These are phyloP conservation scores for Phalacrocorax aristotelis DNA, from an alignment of 2,113 vertebrate species.

Conservation along the genomic window DNA sequence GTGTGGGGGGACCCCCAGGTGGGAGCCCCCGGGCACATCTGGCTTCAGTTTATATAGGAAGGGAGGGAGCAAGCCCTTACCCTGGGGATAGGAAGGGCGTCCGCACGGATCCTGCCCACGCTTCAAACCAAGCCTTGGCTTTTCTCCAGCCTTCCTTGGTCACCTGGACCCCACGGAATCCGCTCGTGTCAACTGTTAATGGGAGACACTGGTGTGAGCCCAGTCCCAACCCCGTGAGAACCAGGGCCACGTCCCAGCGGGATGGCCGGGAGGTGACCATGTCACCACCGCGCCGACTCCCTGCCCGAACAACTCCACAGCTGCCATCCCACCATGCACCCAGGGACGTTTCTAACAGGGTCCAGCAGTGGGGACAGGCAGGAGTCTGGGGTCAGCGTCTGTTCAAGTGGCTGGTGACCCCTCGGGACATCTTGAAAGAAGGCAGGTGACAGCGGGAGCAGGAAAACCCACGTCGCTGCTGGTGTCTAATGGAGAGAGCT, in stretches of 20 bases:
- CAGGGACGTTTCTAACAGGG: not conserved
- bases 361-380: not conserved
- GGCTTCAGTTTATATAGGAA: not conserved
- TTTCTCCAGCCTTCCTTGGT: not conserved
- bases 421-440: not conserved
- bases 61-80: not conserved
- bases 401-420: not conserved
- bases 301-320: fast-evolving
- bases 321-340: fast-evolving
- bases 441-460: not conserved
- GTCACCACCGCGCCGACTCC: not conserved
- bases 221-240: not conserved
- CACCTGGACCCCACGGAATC: fast-evolving
- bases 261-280: fast-evolving
- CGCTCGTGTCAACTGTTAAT: not conserved
- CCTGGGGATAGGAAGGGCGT: not conserved
- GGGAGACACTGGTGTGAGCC: not conserved
- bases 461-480: fast-evolving
- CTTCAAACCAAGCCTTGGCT: not conserved
- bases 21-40: not conserved
- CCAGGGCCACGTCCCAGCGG: fast-evolving
- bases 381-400: not conserved
- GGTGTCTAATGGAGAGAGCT: not conserved
- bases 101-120: fast-evolving
- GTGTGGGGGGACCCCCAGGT: fast-evolving